Base-by-base conservation (phyloP, 2,888 invertebrate species). In the Lucinisca nassula region DNA sequence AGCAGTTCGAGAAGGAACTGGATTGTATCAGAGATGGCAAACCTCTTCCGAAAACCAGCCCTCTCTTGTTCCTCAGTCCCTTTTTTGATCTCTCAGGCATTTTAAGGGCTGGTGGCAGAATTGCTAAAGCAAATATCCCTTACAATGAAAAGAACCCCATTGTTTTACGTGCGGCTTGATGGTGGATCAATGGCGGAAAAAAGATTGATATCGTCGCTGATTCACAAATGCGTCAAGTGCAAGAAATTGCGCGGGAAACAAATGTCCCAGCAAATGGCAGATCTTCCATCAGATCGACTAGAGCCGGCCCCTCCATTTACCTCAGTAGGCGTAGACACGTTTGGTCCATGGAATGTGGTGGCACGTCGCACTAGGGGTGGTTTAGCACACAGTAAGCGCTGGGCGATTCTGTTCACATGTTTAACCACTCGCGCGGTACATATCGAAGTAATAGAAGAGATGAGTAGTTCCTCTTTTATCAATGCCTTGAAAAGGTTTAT, bases 401-500 rank as follows among this genome's bases (percentile, higher is more conserved):
- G 55, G 55, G 55, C 55, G n/a, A n/a, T n/a, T n/a, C n/a, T n/a
- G n/a, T 55, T 14, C 21, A 55, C 82, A 30, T 88, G 88, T 70
- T 58, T 88, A n/a, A 58, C 72, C 21, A 77, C 82, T 0, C 49
- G 82, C 2, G 84, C 84, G 0, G 30, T 82, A 30, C 85, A 87
- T 67, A 84, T 85, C 21, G 87, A 89, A 45, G 61, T 89, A 17
- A 10, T 84, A 2, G 82, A 89, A 27, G 74, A 80, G 14, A 76
- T 89, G 70, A 72, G 74, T 27, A 78, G 79, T 38, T 67, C 81
- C 17, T 74, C 79, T 10, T 89, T 89, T 70, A 82, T 89, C 17
- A 86, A 87, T 49, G 86, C 86, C 45, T 78, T 86, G 6, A 40
- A 81, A 27, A 67, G 86, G 21, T 84, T 87, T 51, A 38, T 73